A percentile compares a stretch with the other conserved stretches of the same genome.
Evolutionary conservation across 2,888 invertebrate species (phyloP).

Genomic region (Nephrotoma appendiculata): DNA sequence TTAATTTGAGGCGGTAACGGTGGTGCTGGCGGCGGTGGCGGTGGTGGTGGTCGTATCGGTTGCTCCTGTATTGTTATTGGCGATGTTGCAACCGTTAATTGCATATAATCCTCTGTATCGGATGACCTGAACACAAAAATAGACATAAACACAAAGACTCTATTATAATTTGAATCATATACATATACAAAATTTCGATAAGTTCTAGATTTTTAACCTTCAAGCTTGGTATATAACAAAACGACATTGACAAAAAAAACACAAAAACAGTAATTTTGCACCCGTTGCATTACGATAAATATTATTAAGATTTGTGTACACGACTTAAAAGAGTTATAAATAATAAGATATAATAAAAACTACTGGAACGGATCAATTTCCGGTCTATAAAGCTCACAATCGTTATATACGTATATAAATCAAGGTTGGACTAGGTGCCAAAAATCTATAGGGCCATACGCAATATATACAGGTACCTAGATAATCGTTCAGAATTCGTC

Average conservation of each 20-base stretch:
- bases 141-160: not conserved
- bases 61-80: constrained; percentile 20
- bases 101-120: constrained; percentile 36
- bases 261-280: not conserved
- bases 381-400: not conserved
- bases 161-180: not conserved
- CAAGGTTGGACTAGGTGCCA: not conserved
- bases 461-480: not conserved
- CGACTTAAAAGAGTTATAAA: not conserved
- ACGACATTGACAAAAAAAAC: not conserved
- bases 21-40: constrained; percentile 40
- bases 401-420: not conserved
- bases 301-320: not conserved
- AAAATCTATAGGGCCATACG: not conserved
- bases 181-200: not conserved
- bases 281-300: not conserved
- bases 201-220: not conserved
- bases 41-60: constrained; percentile 32
- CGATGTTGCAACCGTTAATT: constrained; percentile 38
- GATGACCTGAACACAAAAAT: constrained; percentile 22
- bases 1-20: constrained; percentile 13
- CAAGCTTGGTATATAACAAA: not conserved
- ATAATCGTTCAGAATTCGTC: not conserved
- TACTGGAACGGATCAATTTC: not conserved
- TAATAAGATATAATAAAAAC: not conserved